Conservation (phyloP, 2,113 vertebrate genomes). For the Cervus canadensis region DNA sequence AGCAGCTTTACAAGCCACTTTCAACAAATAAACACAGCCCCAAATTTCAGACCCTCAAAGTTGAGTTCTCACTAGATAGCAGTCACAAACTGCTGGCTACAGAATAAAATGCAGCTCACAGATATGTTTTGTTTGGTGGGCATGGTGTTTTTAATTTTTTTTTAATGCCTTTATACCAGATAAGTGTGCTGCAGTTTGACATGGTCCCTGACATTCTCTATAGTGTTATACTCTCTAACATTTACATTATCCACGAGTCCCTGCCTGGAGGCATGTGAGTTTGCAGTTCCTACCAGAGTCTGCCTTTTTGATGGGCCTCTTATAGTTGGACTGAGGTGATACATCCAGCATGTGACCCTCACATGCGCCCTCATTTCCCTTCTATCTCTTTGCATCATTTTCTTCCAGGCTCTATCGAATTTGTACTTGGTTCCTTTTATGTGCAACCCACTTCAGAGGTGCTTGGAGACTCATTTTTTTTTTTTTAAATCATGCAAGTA, state of each 20-base stretch:
- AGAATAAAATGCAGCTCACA: not conserved
- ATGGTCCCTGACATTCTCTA: not conserved
- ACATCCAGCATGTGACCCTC: not conserved
- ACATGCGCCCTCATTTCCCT: not conserved
- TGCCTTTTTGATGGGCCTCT: not conserved
- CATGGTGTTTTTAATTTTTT: not conserved
- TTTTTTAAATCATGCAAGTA: not conserved
- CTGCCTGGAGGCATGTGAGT: not conserved
- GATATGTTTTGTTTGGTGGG: not conserved
- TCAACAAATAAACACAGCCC: not conserved
- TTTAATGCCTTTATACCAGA: not conserved
- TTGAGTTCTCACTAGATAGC: not conserved
- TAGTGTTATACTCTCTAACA: not conserved
- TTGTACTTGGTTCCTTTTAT: not conserved
- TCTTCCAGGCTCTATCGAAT: not conserved
- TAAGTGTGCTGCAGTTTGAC: not conserved
- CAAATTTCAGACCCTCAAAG: not conserved
- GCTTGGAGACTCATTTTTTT: not conserved
- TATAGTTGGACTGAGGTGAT: not conserved
- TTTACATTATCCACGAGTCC: not conserved
- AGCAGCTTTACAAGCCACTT: not conserved
- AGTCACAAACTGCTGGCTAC: not conserved
- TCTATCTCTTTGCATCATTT: not conserved
- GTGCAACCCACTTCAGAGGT: not conserved
- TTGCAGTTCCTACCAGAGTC: not conserved